Percentiles rank a stretch among this genome's conserved stretches.
These are phyloP conservation scores for Bucco capensis DNA, from an alignment of 2,113 vertebrate species.

Conservation along the genomic window DNA sequence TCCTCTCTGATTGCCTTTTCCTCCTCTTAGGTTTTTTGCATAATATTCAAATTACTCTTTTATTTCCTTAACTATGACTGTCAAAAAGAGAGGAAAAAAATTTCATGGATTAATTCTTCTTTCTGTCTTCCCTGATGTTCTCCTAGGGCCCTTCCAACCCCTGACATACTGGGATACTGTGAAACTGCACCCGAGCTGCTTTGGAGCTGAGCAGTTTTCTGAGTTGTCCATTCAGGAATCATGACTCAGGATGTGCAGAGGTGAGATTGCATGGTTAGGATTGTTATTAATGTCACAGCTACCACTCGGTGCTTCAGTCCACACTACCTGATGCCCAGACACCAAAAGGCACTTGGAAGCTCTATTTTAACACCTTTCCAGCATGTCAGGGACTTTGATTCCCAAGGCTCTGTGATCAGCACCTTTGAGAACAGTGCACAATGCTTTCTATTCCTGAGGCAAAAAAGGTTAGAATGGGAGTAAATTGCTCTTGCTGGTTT, in stretches of 20 bases:
- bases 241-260: neutral
- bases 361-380: neutral
- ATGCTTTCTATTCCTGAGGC: constrained; percentile 8
- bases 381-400: neutral
- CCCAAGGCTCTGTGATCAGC: constrained; percentile 7
- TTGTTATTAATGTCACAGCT: neutral
- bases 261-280: neutral
- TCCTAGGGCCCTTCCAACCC: neutral
- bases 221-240: neutral
- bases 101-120: neutral
- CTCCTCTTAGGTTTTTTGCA: constrained; percentile 15
- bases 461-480: neutral
- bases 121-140: neutral
- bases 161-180: neutral
- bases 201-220: neutral
- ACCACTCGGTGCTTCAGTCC: neutral
- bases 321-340: neutral
- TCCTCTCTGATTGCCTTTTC: constrained; percentile 37
- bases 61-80: constrained; percentile 29
- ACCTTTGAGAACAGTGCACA: constrained; percentile 17
- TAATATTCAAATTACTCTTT: constrained; percentile 42
- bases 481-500: constrained; percentile 17
- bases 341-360: neutral
- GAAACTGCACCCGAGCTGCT: neutral
- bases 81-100: constrained; percentile 19